Conservation (phyloP, 92 coral and sea anemone genomes). For the Actinernus sp. region DNA sequence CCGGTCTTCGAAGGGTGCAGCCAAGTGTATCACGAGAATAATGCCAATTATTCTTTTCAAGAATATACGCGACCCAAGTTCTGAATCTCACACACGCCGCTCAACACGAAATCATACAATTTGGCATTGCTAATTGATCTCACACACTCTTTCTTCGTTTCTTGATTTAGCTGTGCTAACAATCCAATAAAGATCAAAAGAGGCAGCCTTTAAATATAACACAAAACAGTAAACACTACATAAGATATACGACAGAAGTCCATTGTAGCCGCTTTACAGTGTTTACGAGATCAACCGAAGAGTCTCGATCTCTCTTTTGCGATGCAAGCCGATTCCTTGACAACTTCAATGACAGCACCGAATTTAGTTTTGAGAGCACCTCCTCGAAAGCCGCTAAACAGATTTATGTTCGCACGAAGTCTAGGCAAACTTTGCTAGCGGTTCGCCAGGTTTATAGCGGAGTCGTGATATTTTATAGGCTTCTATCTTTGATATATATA, state of each 20-base stretch:
- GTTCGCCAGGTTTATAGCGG: too few relatives aligned
- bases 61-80: too few relatives aligned
- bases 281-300: constrained; percentile 18
- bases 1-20: too few relatives aligned
- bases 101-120: too few relatives aligned
- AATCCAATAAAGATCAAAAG: constrained; percentile 26
- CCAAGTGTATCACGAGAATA: not conserved
- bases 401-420: too few relatives aligned
- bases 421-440: too few relatives aligned
- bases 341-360: not conserved
- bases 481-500: not conserved
- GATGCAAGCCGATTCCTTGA: not conserved
- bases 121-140: too few relatives aligned
- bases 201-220: constrained; percentile 19
- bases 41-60: not conserved
- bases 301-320: constrained; percentile 4
- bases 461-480: not conserved
- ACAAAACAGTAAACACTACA: constrained; percentile 18
- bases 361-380: not conserved
- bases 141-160: constrained; percentile 21
- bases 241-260: constrained; percentile 17
- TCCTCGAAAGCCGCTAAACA: not conserved
- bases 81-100: too few relatives aligned
- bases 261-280: constrained; percentile 27
- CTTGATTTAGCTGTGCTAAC: constrained; percentile 53